These are phyloP conservation scores for Embidobia sp. DNA, from an alignment of 2,888 invertebrate species.

Conservation along the genomic window DNA sequence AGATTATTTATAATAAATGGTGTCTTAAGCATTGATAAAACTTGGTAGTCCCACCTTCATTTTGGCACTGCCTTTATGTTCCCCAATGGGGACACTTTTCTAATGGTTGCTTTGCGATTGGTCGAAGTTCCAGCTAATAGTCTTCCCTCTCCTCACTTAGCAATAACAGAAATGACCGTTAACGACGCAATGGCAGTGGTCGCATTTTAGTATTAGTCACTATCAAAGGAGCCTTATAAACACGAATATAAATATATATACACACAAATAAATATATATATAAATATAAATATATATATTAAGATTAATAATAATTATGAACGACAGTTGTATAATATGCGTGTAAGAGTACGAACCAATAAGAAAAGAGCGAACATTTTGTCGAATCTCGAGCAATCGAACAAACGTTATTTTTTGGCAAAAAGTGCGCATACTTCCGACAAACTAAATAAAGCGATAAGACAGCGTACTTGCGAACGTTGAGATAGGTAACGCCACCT, in stretches of 20 bases:
- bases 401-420: not conserved
- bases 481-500: slow-evolving; percentile 11
- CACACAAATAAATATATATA: slow-evolving; percentile 40
- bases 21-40: no score
- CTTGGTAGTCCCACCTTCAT: not conserved
- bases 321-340: slow-evolving; percentile 37
- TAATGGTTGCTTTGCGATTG: slow-evolving; percentile 41
- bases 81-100: slow-evolving; percentile 1
- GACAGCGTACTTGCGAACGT: not conserved
- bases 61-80: slow-evolving; percentile 26
- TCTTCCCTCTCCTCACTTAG: slow-evolving; percentile 36
- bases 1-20: no score
- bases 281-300: slow-evolving; percentile 63
- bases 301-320: slow-evolving; percentile 26
- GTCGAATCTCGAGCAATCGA: not conserved
- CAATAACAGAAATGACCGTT: slow-evolving; percentile 14
- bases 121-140: slow-evolving; percentile 20
- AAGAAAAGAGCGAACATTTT: not conserved
- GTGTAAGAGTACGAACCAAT: slow-evolving; percentile 19
- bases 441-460: not conserved
- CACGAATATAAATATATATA: slow-evolving; percentile 64
- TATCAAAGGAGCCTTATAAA: slow-evolving; percentile 78
- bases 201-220: slow-evolving; percentile 74
- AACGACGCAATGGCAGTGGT: slow-evolving; percentile 65
- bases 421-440: not conserved